Evolutionary conservation across 2,113 vertebrate genomes (phyloP).

Genomic region (Ochotona princeps): DNA sequence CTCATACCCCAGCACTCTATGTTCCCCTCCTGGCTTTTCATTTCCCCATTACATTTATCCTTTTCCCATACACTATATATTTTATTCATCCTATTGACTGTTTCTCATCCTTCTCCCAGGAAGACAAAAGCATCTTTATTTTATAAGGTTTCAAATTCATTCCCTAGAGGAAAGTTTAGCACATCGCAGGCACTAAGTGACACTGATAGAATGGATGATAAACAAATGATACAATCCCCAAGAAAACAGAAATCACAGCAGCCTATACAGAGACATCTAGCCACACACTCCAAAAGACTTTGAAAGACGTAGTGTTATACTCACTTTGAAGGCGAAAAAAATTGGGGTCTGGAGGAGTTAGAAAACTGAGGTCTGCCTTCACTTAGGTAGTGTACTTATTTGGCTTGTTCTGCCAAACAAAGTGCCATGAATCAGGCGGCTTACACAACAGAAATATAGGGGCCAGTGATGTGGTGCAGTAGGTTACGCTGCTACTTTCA

Average conservation of each 20-base stretch:
- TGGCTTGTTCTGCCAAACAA: background rate
- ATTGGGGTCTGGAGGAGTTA: background rate
- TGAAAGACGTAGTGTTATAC: background rate
- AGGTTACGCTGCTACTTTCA: no score
- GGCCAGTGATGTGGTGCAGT: no score
- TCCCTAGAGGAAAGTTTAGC: background rate
- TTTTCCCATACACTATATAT: background rate
- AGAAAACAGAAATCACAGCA: background rate
- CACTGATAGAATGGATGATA: background rate
- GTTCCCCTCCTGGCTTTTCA: background rate
- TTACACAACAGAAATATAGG: background rate
- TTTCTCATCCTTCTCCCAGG: background rate
- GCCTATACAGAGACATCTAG: background rate
- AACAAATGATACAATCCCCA: background rate
- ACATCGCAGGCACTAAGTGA: background rate
- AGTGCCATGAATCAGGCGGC: background rate
- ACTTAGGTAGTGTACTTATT: background rate
- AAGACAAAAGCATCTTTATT: constrained; percentile 27
- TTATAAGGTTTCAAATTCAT: background rate
- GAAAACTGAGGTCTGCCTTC: background rate
- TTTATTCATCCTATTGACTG: background rate
- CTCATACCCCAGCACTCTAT: background rate
- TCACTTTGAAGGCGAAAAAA: background rate
- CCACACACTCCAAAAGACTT: background rate
- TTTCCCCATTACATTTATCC: background rate